Evolutionary conservation across 2,888 invertebrate species (phyloP), one percentile per base, ranked within the genome.

Genomic region (Drosophila ezoana): DNA sequence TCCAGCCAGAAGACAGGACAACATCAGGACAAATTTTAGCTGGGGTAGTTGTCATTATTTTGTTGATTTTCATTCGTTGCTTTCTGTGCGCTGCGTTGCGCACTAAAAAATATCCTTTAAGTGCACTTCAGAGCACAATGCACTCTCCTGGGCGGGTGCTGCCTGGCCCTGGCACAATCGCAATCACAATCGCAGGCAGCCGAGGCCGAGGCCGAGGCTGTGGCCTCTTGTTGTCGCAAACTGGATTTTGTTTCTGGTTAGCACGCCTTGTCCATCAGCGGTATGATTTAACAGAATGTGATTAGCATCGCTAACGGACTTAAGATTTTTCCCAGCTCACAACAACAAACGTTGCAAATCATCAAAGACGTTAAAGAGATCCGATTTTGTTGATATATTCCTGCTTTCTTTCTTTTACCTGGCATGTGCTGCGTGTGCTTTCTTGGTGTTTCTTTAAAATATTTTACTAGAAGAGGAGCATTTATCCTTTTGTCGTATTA

Each of bases 61-160:
- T 85, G 72, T 83, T 83, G 84, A 80, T 85, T 87, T 73, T 66
- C 76, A 56, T 81, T 60, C 65, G 58, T 33, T 71, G 52, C 57
- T 43, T 65, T 18, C 58, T 76, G 72, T 60, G 59, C 69, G 72
- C 64, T 66, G 70, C 66, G 60, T 52, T 72, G 85, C 60, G 71
- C 80, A 66, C 67, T 72, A 60, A 67, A 75, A 69, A 63, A 73
- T 64, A 72, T 87, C 79, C 89, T 85, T 85, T 79, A 87, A 86
- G 85, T 86, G 85, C 85, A 87, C 85, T 86, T 82, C 71, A 87
- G 89, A 62, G 89, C 86, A 87, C 85, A 86, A 86, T 89, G 88
- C 89, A 89, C 83, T 83, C 80, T 61, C 76, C 45, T 37, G 61
- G 51, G 66, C 56, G 56, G 51, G 66, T 59, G 56, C 57, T 57